Evolutionary conservation across 2,888 invertebrate species (phyloP).

Genomic region (Phasia obesa): DNA sequence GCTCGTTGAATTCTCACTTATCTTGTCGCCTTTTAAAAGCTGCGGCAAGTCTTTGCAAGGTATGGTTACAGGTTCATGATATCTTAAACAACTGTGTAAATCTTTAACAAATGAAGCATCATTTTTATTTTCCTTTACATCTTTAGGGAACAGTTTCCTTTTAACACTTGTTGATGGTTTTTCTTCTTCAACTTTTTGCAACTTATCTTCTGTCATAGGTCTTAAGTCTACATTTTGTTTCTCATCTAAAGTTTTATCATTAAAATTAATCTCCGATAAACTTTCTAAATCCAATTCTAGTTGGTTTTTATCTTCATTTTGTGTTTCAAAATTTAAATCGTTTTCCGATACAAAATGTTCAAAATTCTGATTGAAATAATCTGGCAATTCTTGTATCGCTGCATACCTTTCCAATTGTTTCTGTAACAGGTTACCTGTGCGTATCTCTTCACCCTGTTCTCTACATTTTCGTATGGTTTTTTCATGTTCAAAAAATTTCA

Average conservation of each 20-base stretch:
- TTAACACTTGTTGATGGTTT: neutral
- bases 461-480: slow-evolving; percentile 32
- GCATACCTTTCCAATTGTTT: slow-evolving; percentile 35
- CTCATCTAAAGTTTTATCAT: slow-evolving; percentile 40
- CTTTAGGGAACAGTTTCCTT: slow-evolving; percentile 48
- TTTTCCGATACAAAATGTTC: slow-evolving; percentile 15
- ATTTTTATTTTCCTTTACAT: neutral
- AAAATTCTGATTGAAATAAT: slow-evolving; percentile 50
- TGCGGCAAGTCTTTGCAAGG: neutral
- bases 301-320: neutral
- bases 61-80: neutral
- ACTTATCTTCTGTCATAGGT: slow-evolving; percentile 10
- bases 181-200: neutral
- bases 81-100: slow-evolving; percentile 3
- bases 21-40: neutral
- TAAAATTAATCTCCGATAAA: slow-evolving; percentile 35
- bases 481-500: slow-evolving; percentile 71
- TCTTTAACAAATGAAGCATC: neutral
- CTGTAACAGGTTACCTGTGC: slow-evolving; percentile 32
- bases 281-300: slow-evolving; percentile 16
- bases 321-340: neutral
- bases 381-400: slow-evolving; percentile 23
- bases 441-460: slow-evolving; percentile 48
- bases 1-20: neutral
- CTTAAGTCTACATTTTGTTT: slow-evolving; percentile 37